Conservation (phyloP, 2,888 invertebrate genomes). For the Tortricodes alternella region DNA sequence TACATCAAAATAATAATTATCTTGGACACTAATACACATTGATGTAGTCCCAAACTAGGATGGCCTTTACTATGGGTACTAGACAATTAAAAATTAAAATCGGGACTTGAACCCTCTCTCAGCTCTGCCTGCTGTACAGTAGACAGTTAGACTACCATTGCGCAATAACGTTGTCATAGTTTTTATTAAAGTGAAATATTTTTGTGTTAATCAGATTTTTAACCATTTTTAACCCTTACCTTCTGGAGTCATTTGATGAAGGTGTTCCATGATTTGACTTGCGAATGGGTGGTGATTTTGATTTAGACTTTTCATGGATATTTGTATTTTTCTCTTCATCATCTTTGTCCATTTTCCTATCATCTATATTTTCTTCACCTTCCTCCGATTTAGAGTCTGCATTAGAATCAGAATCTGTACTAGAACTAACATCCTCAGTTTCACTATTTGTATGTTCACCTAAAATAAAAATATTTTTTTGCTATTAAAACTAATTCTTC, state of each 20-base stretch:
- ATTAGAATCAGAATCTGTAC: conserved; percentile 66
- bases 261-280: conserved; percentile 59
- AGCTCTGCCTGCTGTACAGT: too few relatives aligned
- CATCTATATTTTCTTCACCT: conserved; percentile 54
- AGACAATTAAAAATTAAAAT: too few relatives aligned
- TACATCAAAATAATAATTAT: too few relatives aligned
- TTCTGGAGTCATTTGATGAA: conserved; percentile 64
- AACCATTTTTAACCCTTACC: conserved; percentile 49
- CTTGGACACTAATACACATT: too few relatives aligned
- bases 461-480: conserved; percentile 41
- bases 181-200: too few relatives aligned
- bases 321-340: conserved; percentile 65
- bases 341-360: conserved; percentile 57
- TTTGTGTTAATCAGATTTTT: too few relatives aligned
- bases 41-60: too few relatives aligned
- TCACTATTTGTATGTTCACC: conserved; percentile 77
- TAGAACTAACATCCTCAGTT: conserved; percentile 74
- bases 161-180: too few relatives aligned
- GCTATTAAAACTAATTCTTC: too few relatives aligned
- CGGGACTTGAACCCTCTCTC: too few relatives aligned
- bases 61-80: too few relatives aligned
- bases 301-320: conserved; percentile 49
- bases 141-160: too few relatives aligned
- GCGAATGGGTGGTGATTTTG: conserved; percentile 61
- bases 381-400: conserved; percentile 70